A percentile compares a stretch with the other conserved stretches of the same genome.
phyloP scores from a whole-genome alignment of 1,140 invertebrate genomes.

The Portunus trituberculatus region DNA sequence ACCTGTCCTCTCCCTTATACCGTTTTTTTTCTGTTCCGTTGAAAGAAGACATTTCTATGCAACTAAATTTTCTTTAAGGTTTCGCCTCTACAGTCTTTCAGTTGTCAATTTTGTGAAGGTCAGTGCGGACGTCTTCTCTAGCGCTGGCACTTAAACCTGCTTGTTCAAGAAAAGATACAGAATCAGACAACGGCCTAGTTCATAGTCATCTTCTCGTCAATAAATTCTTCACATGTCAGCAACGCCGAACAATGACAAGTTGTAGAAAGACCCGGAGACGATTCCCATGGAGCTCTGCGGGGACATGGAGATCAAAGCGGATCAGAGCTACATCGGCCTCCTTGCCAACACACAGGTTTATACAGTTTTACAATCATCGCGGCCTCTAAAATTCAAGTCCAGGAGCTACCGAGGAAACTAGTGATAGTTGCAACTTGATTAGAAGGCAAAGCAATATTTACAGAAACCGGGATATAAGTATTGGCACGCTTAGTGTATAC shows the following conservation, averaged over 20 bases:
- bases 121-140: neutral
- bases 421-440: neutral
- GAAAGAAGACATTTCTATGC: neutral
- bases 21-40: neutral
- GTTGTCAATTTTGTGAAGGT: neutral
- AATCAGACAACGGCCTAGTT: neutral
- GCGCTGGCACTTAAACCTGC: neutral
- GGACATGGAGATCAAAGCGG: neutral
- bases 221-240: neutral
- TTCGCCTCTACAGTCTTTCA: neutral
- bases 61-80: neutral
- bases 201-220: neutral
- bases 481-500: neutral
- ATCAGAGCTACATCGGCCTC: neutral
- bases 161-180: neutral
- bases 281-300: neutral
- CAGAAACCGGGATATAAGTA: neutral
- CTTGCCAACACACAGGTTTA: neutral
- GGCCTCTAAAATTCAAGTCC: neutral
- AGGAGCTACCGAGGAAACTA: neutral
- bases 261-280: neutral
- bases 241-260: neutral
- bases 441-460: neutral
- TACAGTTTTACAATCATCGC: no score
- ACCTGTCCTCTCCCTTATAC: neutral